Base-by-base conservation (phyloP, 1,140 invertebrate species). In the Temnothorax curvispinosus region DNA sequence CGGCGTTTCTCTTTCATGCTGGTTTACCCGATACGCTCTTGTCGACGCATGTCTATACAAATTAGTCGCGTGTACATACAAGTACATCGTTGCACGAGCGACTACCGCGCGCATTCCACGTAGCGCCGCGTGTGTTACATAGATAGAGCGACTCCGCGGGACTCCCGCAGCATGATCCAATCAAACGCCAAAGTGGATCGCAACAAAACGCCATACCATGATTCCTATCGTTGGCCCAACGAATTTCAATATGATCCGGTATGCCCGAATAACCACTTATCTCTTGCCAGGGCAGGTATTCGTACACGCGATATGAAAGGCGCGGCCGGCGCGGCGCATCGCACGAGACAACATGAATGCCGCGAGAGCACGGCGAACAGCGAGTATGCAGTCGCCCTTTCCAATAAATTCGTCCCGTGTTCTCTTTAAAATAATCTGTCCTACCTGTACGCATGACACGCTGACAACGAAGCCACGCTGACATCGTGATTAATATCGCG, bases 121-220 rank as follows among this genome's bases (percentile, higher is more conserved):
- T 65, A 15, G 41, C 52, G 72, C 52, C 52, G 54, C 15, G 62
- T 41, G 64, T 69, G 60, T 86, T 88, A 84, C 82, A 87, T 52
- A 65, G 76, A 82, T 67, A 58, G 80, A 88, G 71, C 86, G 88
- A 67, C 87, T 90, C 86, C 89, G 85, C 89, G 80, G 69, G 54
- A 52, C 52, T 44, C 78, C 60, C 77, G 81, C 89, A 90, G 88
- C 88, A 89, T 91, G 94, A 94, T 94, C 92, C 93, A 93, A 94
- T 94, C 93, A 94, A 94, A 93, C 90, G 90, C 92, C 92, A 92
- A 94, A 94, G 93, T 93, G 92, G 90, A 93, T 93, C 89, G 89
- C 90, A 91, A 93, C 92, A 92, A 94, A 93, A 93, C 91, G 86
- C 81, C 84, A 69, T 41, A 87, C 91, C 90, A 91, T 90, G 90